phyloP scores from a whole-genome alignment of 2,113 vertebrate species.

The Bos indicus region DNA sequence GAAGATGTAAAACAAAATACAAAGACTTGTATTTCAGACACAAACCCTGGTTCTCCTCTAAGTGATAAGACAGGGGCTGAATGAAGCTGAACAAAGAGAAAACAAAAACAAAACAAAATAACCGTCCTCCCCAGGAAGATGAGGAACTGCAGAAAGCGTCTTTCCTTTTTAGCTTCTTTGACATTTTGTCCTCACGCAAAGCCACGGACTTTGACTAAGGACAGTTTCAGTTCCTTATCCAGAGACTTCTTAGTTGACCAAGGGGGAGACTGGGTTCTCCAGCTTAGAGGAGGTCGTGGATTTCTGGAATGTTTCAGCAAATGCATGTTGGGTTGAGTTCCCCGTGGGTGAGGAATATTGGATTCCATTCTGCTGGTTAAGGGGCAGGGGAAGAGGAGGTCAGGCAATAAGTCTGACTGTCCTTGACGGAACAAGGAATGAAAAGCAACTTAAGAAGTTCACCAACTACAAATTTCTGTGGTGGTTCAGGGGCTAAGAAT shows the following conservation, averaged over 20 bases:
- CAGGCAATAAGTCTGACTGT: not conserved
- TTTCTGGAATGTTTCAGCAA: not conserved
- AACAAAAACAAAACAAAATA: not conserved
- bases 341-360: not conserved
- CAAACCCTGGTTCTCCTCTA: not conserved
- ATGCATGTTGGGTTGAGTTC: not conserved
- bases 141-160: not conserved
- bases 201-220: not conserved
- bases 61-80: not conserved
- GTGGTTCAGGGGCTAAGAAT: not conserved
- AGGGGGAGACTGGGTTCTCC: not conserved
- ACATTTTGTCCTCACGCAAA: not conserved
- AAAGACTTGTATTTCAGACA: constrained; percentile 18
- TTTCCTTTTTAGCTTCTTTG: not conserved
- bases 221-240: not conserved
- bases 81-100: constrained; percentile 2
- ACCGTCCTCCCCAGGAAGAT: not conserved
- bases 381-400: not conserved
- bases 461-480: not conserved
- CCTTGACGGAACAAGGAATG: not conserved
- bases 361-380: not conserved
- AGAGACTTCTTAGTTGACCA: not conserved
- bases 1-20: constrained; percentile 41
- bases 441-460: not conserved
- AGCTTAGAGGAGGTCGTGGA: not conserved